Base-by-base conservation (phyloP, 1,140 invertebrate genomes). In the Sminthurinus signatus region DNA sequence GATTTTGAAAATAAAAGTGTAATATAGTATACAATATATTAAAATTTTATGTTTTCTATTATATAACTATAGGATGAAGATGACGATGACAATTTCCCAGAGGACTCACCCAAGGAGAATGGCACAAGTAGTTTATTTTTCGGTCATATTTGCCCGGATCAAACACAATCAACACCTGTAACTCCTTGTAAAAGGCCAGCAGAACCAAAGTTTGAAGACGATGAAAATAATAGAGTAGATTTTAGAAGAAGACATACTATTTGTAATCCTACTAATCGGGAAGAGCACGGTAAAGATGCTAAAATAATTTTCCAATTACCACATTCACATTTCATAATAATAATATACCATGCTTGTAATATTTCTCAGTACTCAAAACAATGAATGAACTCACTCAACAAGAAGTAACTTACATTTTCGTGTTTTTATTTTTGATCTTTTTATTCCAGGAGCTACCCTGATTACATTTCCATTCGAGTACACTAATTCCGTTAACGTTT, bases 11-110 rank as follows among this genome's bases (percentile, higher is more conserved):
- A n/a, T n/a, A n/a, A n/a, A n/a, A n/a, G n/a, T n/a, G n/a, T n/a
- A n/a, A n/a, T n/a, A n/a, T n/a, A n/a, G n/a, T n/a, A n/a, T n/a
- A n/a, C n/a, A n/a, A n/a, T n/a, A n/a, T n/a, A n/a, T n/a, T n/a
- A n/a, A n/a, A n/a, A n/a, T n/a, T n/a, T n/a, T n/a, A n/a, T n/a
- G n/a, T n/a, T n/a, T n/a, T n/a, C n/a, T n/a, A n/a, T n/a, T n/a
- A n/a, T n/a, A n/a, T n/a, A n/a, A n/a, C 50, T 64, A 21, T 57
- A 74, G 58, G 70, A 74, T 39, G 72, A 74, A 55, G 72, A 73
- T 60, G 68, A 69, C 36, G 65, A 68, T 14, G 67, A 70, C 48
- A 59, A 65, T 19, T 60, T 48, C 52, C 43, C 54, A 21, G 64
- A 61, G 36, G 56, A 62, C 39, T 64, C 43, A 4, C 32, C 46